phyloP scores from a whole-genome alignment of 2,113 vertebrate genomes.

The Lophochroa leadbeateri region DNA sequence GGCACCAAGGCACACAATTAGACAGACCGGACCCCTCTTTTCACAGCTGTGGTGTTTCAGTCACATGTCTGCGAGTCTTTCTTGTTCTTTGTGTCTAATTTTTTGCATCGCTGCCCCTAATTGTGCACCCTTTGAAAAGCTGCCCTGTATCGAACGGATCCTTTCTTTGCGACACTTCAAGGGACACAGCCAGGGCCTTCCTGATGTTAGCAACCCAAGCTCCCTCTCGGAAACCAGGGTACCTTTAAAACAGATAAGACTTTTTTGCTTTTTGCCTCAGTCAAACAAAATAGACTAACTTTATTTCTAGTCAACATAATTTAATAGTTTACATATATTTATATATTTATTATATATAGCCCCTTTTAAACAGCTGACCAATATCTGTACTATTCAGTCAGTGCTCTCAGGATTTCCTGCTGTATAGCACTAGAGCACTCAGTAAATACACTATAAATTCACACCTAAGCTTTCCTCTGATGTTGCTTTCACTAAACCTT shows the following conservation, averaged over 20 bases:
- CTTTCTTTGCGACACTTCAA: not conserved
- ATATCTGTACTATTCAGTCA: not conserved
- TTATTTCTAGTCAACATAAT: not conserved
- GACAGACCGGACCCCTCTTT: fast-evolving
- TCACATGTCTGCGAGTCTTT: not conserved
- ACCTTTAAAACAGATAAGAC: not conserved
- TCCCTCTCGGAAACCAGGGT: not conserved
- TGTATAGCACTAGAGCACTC: not conserved
- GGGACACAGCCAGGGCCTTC: not conserved
- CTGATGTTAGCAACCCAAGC: not conserved
- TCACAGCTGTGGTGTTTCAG: not conserved
- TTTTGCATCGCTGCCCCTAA: not conserved
- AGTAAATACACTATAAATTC: not conserved
- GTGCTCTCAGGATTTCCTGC: not conserved
- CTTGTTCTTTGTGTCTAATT: not conserved
- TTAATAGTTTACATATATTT: not conserved
- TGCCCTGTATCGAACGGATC: not conserved
- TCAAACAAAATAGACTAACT: not conserved
- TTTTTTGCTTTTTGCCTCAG: not conserved
- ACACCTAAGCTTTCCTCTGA: not conserved
- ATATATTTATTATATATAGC: too few species aligned
- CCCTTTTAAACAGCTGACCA: not conserved
- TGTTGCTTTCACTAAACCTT: not conserved
- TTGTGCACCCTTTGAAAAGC: not conserved
- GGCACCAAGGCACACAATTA: not conserved